phyloP scores from a whole-genome alignment of 2,797 vertebrate species.

The Xerus rutilus region DNA sequence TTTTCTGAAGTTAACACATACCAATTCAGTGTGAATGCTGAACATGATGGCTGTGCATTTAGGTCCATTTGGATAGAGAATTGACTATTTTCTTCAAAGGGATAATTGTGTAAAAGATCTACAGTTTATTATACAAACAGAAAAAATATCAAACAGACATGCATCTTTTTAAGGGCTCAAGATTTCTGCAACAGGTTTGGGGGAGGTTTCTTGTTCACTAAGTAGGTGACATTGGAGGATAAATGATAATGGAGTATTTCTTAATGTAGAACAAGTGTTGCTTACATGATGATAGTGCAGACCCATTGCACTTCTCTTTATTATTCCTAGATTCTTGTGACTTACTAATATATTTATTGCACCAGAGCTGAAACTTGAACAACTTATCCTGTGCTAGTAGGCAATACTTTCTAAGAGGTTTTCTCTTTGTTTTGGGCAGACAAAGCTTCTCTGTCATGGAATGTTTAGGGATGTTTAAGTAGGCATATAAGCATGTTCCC shows the following conservation, averaged over 20 bases:
- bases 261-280: not conserved
- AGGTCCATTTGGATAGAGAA: not conserved
- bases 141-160: not conserved
- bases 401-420: not conserved
- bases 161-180: not conserved
- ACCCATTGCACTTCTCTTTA: not conserved
- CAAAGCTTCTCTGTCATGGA: not conserved
- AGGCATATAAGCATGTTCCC: not conserved
- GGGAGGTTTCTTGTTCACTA: not conserved
- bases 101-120: not conserved
- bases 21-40: not conserved
- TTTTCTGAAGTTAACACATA: slow-evolving; percentile 24
- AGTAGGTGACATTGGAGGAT: not conserved
- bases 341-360: slow-evolving; percentile 1
- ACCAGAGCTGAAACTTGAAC: not conserved
- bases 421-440: not conserved
- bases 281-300: not conserved
- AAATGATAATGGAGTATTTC: not conserved
- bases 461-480: not conserved
- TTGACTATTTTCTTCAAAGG: not conserved
- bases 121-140: not conserved
- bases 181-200: not conserved
- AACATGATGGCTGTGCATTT: not conserved
- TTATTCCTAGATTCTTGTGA: not conserved
- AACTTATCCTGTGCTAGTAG: not conserved